phyloP scores from a whole-genome alignment of 2,797 vertebrate genomes.

The Acanthornis magna region DNA sequence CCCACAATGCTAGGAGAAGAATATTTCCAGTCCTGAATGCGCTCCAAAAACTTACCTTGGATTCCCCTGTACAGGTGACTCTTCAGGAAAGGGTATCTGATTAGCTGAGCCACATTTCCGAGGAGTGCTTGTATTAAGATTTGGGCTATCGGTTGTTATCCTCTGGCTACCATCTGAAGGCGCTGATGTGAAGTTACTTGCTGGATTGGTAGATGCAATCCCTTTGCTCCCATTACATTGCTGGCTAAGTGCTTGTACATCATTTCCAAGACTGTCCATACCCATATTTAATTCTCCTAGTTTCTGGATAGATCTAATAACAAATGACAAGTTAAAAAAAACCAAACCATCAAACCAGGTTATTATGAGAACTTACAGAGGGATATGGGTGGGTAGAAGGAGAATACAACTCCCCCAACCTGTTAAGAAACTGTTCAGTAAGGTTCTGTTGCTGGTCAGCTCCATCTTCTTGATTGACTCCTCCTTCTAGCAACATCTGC shows the following conservation, averaged over 20 bases:
- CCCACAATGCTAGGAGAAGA: not conserved
- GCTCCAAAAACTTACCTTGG: slow-evolving; percentile 75
- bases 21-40: not conserved
- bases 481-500: slow-evolving; percentile 96
- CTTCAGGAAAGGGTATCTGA: slow-evolving; percentile 81
- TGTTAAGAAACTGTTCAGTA: slow-evolving; percentile 95
- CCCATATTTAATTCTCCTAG: slow-evolving; percentile 94
- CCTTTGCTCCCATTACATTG: slow-evolving; percentile 83
- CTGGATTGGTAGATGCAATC: slow-evolving; percentile 52
- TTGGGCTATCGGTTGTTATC: slow-evolving; percentile 62
- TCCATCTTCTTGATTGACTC: slow-evolving; percentile 91
- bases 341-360: not conserved
- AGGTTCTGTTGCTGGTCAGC: slow-evolving; percentile 88
- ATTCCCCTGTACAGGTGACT: slow-evolving; percentile 82
- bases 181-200: slow-evolving; percentile 62
- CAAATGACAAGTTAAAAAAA: not conserved
- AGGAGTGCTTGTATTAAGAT: slow-evolving; percentile 81
- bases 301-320: slow-evolving; percentile 91
- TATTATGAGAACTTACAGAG: not conserved
- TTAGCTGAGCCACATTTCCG: slow-evolving; percentile 70
- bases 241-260: slow-evolving; percentile 80
- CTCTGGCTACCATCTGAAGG: slow-evolving; percentile 70
- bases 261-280: slow-evolving; percentile 88
- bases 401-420: slow-evolving; percentile 68
- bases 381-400: not conserved